Percentiles rank a stretch among this genome's conserved stretches.
Evolutionary conservation across 2,888 invertebrate genomes (phyloP).

Genomic region (Gonocerus acuteangulatus): DNA sequence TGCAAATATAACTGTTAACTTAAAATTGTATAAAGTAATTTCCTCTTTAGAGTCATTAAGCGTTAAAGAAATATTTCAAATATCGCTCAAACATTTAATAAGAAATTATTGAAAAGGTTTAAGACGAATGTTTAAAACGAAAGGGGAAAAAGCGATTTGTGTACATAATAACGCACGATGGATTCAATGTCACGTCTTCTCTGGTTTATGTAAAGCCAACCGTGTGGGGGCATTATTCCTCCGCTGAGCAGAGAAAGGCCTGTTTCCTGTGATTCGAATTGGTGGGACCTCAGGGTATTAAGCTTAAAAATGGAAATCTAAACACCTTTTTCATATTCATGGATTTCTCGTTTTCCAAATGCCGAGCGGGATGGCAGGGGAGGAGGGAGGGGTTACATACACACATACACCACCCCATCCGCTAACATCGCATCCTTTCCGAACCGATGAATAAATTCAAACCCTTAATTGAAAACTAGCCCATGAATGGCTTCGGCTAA

Average conservation of each 20-base stretch:
- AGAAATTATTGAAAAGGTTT: no score
- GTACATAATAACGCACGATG: not conserved
- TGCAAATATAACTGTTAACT: no score
- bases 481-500: not conserved
- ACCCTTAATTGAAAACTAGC: not conserved
- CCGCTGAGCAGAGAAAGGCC: not conserved
- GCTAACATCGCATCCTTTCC: not conserved
- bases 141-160: no score
- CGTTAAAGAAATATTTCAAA: no score
- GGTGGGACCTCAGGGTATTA: conserved; percentile 3
- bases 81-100: no score
- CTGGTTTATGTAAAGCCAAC: conserved; percentile 12
- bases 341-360: conserved; percentile 4
- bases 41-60: no score
- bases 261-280: not conserved
- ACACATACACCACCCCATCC: no score
- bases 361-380: not conserved
- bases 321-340: conserved; percentile 21
- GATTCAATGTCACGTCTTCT: conserved; percentile 6
- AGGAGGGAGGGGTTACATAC: no score
- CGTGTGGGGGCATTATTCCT: conserved; percentile 13
- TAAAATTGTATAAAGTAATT: no score
- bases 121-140: no score
- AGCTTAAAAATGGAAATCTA: conserved; percentile 18
- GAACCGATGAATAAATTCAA: not conserved